phyloP scores from a whole-genome alignment of 2,888 invertebrate genomes.

The Sicus ferrugineus region DNA sequence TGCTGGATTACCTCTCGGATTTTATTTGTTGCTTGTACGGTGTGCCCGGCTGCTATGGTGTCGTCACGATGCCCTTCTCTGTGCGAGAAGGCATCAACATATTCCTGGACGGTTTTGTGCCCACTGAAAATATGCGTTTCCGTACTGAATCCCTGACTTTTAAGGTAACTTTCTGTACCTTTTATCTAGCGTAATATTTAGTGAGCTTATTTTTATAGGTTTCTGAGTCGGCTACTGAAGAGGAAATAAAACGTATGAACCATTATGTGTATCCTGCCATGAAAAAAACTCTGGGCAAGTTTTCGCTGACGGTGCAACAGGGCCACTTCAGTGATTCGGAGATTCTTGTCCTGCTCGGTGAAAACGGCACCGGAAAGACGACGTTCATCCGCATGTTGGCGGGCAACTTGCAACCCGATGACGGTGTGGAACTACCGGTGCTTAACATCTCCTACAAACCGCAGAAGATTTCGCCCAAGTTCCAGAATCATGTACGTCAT shows the following conservation, averaged over 20 bases:
- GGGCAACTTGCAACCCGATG: conserved; percentile 92
- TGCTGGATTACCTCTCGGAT: conserved; percentile 97
- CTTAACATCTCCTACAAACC: conserved; percentile 99
- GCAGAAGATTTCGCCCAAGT: conserved; percentile 99
- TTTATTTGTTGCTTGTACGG: conserved; percentile 99
- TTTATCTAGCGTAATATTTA: no score
- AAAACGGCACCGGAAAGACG: conserved; percentile 99
- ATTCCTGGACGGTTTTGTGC: conserved; percentile 98
- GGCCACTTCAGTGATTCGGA: conserved; percentile 99
- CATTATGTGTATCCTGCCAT: conserved; percentile 95
- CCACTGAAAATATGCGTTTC: conserved; percentile 98
- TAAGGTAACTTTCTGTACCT: conserved; percentile 67
- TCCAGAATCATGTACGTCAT: conserved; percentile 89
- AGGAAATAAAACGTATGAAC: conserved; percentile 96
- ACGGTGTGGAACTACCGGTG: conserved; percentile 73
- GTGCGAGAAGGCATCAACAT: conserved; percentile 99
- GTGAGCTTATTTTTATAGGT: conserved; percentile 66
- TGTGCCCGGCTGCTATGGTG: conserved; percentile 98
- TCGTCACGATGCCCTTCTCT: conserved; percentile 99
- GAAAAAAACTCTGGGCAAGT: conserved; percentile 80
- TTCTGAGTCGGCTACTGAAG: conserved; percentile 96
- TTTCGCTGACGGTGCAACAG: conserved; percentile 79
- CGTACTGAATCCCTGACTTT: conserved; percentile 96
- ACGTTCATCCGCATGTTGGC: conserved; percentile 99
- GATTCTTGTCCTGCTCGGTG: conserved; percentile 94